Conservation (phyloP, 2,113 vertebrate species). For the Cervus canadensis region DNA sequence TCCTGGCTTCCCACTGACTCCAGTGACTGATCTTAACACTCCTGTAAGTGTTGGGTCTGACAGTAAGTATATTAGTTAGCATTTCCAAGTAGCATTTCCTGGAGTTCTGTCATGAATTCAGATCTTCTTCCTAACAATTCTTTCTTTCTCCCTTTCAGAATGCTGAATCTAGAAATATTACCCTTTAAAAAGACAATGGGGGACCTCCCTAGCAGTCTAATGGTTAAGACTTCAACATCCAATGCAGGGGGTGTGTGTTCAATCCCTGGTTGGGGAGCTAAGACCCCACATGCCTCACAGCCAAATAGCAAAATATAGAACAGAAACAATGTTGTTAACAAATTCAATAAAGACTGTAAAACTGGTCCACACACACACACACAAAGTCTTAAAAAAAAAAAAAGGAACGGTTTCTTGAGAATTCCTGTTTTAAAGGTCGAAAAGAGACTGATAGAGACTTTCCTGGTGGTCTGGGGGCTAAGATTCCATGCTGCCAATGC, state of each 20-base stretch:
- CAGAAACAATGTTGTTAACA: background rate
- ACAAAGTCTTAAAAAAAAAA: background rate
- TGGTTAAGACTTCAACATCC: background rate
- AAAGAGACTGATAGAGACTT: background rate
- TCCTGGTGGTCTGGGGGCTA: background rate
- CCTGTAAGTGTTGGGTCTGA: background rate
- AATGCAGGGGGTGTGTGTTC: background rate
- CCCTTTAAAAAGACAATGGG: background rate
- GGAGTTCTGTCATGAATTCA: background rate
- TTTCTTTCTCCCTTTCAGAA: background rate
- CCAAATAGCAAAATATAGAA: background rate
- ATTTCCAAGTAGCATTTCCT: background rate
- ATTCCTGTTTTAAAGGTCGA: background rate
- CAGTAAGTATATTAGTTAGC: background rate
- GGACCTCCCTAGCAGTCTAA: background rate
- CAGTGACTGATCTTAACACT: background rate
- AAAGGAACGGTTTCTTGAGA: background rate
- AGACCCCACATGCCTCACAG: background rate
- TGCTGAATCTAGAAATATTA: background rate
- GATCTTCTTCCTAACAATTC: background rate
- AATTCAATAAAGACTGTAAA: background rate
- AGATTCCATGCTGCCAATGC: background rate
- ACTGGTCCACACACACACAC: background rate
- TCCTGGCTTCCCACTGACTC: background rate
- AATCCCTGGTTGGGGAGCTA: background rate